Base-by-base conservation (phyloP, 2,888 invertebrate species). In the Temnothorax unifasciatus region DNA sequence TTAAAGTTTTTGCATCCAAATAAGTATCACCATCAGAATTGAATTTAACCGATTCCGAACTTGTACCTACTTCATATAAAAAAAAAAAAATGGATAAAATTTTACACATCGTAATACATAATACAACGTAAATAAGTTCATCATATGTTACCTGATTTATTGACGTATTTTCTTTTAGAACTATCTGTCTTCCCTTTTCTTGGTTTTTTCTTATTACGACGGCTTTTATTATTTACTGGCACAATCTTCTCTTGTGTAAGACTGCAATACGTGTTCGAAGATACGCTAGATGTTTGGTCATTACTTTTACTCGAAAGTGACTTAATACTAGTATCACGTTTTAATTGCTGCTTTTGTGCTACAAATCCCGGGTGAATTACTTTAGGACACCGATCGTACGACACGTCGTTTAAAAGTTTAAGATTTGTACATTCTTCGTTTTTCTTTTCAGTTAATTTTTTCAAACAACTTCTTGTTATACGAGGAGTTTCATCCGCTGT, bases 1-100 rank as follows among this genome's bases (percentile, higher is more conserved):
- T 54, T 52, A 64, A 52, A 29, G 52, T 68, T n/a, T 47, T 25
- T 38, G 64, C 50, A 64, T 66, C 9, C 25, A 66, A 66, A 66
- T 18, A 41, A 57, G 8, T 71, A 11, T 21, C 57, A 68, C n/a
- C 3, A 18, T 29, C 13, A 21, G 34, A 21, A 34, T 2, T 13
- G 1, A 11, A 3, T 29, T 44, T 8, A 5, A n/a, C 2, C 21
- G 11, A n/a, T n/a, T 29, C n/a, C 5, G 44, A 18, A 44, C 4
- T 18, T 21, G n/a, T 15, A 57, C 1, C 69, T 57, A 8, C 29
- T 77, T 52, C 52, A n/a, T 29, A 21, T 6, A 41, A 21, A 57
- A 8, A 29, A 25, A 59, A 34, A 29, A 15, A 38, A 73, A 18
- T 13, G 11, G 34, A 64, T 25, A 34, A 63, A 34, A 47, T 1